phyloP scores from a whole-genome alignment of 1,140 invertebrate species.

The Condylostylus longicornis region DNA sequence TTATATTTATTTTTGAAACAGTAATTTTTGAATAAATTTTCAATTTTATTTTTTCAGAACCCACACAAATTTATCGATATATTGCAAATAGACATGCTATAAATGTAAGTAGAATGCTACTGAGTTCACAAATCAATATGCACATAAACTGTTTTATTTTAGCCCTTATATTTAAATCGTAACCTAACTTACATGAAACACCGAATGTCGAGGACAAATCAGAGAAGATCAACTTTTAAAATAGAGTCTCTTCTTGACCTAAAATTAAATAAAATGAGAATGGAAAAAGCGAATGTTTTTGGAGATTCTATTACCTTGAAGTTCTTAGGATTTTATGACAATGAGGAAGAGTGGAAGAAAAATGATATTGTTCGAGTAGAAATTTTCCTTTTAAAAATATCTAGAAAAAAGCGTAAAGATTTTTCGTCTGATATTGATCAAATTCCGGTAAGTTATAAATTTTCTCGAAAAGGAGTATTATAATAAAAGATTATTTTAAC shows the following conservation, averaged over 20 bases:
- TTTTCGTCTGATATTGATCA: conserved; percentile 65
- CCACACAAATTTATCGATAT: conserved; percentile 90
- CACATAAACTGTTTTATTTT: conserved; percentile 7
- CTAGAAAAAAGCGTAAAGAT: conserved; percentile 86
- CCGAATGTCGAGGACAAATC: conserved; percentile 69
- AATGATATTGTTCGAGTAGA: conserved; percentile 64
- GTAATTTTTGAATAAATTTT: conserved; percentile 3
- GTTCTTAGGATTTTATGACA: conserved; percentile 70
- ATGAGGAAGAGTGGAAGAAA: conserved; percentile 29
- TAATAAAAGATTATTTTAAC: no score
- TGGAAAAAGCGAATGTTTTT: conserved; percentile 34
- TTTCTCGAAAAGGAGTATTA: not conserved
- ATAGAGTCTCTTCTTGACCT: conserved; percentile 55
- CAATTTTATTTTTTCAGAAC: conserved; percentile 44
- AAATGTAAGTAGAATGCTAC: conserved; percentile 51
- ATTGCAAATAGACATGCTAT: conserved; percentile 74
- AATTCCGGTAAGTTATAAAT: conserved; percentile 24
- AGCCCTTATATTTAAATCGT: conserved; percentile 84
- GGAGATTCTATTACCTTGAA: conserved; percentile 73
- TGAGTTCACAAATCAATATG: not conserved
- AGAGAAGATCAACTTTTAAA: conserved; percentile 52
- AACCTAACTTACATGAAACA: conserved; percentile 83
- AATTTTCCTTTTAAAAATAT: conserved; percentile 73
- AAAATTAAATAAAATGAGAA: conserved; percentile 42
- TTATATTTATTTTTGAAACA: not conserved